Base-by-base conservation (phyloP, 2,888 invertebrate species). In the Euzophera pinguis region DNA sequence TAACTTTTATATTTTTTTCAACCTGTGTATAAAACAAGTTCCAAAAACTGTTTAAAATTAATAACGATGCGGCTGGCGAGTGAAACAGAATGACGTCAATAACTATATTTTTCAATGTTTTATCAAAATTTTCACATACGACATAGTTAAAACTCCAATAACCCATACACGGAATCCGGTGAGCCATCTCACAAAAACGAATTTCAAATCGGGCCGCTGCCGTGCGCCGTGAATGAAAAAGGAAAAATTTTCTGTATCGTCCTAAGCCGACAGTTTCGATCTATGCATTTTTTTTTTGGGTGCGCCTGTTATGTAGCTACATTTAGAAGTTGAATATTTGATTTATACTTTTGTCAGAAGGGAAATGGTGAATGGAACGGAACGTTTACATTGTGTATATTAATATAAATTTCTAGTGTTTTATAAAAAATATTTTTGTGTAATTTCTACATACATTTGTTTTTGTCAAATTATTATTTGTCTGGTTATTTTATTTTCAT, bases 181-280 rank as follows among this genome's bases (percentile, higher is more conserved):
- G 35, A 43, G 35, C 43, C 27, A 16, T 10, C 35, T 22, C 51
- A 45, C 51, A 51, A 51, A 43, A 51, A 43, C 51, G 51, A 51
- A 35, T 51, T 51, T 43, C 17, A 51, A 51, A 51, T 51, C 8
- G 42, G 12, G 32, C 17, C 22, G 37, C 43, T 14, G 16, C 32
- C 45, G 45, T 32, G 50, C 34, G 35, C 47, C 13, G 42, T 34
- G 37, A 22, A 39, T 37, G 27, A 49, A 49, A 49, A 49, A 14
- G 48, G 37, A 55, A 56, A 50, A 47, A 43, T 13, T n/a, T 8
- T 67, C 65, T 63, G 72, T 71, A 74, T 74, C 73, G 71, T 63
- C 60, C 67, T 66, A 75, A 80, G 76, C 77, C 75, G 77, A 73
- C 75, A 69, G 74, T 67, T 68, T 66, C 13, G 61, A 61, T 62